Percentiles rank a stretch among this genome's conserved stretches.
phyloP scores from a whole-genome alignment of 2,888 invertebrate species.

The Tridacna crocea region DNA sequence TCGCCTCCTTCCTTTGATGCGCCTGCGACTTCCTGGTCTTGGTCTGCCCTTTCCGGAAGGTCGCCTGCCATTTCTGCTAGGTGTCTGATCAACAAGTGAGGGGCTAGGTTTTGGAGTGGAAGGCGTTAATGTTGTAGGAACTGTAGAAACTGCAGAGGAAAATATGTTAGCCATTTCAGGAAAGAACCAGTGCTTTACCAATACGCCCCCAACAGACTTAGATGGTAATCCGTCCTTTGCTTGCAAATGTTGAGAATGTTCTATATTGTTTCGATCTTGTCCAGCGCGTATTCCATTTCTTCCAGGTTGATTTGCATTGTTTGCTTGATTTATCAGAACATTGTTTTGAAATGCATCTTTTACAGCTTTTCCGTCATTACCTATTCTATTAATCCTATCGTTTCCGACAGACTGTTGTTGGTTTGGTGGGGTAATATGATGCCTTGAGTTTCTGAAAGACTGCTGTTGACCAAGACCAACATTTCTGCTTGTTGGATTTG shows the following conservation, averaged over 20 bases:
- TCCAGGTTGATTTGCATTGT: too few relatives aligned
- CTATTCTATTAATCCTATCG: too few relatives aligned
- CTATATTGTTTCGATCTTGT: too few relatives aligned
- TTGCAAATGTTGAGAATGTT: not conserved
- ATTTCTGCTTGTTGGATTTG: too few relatives aligned
- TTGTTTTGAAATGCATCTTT: too few relatives aligned
- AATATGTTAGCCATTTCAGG: conserved; percentile 1
- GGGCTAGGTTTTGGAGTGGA: not conserved
- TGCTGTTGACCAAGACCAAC: too few relatives aligned
- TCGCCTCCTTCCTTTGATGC: not conserved
- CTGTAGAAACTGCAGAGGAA: conserved; percentile 1
- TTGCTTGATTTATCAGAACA: too few relatives aligned
- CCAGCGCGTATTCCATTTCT: too few relatives aligned
- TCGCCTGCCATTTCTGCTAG: conserved; percentile 8
- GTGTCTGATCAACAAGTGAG: not conserved
- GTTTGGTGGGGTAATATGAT: too few relatives aligned
- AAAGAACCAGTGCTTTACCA: conserved; percentile 10
- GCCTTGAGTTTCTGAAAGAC: too few relatives aligned
- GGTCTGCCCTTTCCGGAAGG: not conserved
- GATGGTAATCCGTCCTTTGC: not conserved
- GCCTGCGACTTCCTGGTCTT: not conserved
- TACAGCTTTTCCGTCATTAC: too few relatives aligned
- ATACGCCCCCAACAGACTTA: not conserved
- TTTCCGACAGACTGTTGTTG: too few relatives aligned
- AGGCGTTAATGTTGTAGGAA: not conserved